Evolutionary conservation across 2,797 vertebrate species (phyloP).

Genomic region (Gymnothorax reevesii): DNA sequence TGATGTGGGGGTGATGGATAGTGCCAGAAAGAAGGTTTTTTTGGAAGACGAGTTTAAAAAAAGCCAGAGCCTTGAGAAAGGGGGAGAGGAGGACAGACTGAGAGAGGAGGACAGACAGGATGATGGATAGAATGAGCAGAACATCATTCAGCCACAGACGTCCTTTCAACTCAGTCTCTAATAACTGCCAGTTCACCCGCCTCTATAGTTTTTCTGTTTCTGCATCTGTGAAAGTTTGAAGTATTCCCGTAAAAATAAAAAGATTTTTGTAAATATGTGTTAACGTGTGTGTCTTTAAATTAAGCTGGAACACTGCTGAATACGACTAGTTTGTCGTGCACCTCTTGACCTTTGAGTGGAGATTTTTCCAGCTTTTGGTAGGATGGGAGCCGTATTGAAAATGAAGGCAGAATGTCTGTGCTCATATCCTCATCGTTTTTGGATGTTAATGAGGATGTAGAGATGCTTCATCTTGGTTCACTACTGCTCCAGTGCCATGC

Average conservation of each 20-base stretch:
- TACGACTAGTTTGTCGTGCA: too few relatives aligned
- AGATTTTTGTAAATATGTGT: conserved; percentile 11
- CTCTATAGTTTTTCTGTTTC: background rate
- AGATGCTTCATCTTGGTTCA: background rate
- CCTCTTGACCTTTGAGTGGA: background rate
- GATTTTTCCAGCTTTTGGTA: background rate
- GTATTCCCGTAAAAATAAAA: background rate
- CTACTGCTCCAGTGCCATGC: background rate
- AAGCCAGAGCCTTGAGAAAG: conserved; percentile 1
- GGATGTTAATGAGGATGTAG: background rate
- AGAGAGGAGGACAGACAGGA: background rate
- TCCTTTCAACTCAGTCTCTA: background rate
- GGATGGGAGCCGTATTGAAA: background rate
- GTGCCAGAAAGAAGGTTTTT: background rate
- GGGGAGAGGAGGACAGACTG: background rate
- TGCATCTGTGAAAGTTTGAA: background rate
- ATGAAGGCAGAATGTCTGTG: background rate
- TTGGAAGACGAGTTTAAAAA: background rate
- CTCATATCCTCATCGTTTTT: background rate
- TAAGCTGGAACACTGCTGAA: background rate
- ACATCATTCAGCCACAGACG: background rate
- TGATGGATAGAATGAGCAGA: background rate
- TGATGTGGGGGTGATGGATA: background rate
- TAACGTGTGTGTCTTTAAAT: background rate
- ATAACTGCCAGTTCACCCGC: background rate